phyloP scores from a whole-genome alignment of 2,888 invertebrate genomes.

The Trichogramma dendrolimi region DNA sequence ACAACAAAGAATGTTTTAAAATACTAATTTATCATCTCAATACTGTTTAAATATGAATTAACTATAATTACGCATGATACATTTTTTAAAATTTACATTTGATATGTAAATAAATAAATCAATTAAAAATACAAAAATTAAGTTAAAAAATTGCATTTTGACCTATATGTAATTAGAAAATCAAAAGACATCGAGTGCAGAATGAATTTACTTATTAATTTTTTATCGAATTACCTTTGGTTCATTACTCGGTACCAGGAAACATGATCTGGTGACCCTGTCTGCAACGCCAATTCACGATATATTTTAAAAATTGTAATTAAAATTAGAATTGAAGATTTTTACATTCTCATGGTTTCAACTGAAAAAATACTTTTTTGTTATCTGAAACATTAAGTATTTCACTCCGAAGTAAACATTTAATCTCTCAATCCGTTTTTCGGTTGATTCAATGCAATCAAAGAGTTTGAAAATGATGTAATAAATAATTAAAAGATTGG shows the following conservation, averaged over 20 bases:
- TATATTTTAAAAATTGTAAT: constrained; percentile 14
- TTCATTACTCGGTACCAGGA: constrained; percentile 25
- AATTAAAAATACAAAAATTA: constrained; percentile 1
- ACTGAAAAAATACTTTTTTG: no score
- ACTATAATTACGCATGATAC: no score
- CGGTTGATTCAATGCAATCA: not conserved
- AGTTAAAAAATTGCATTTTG: not conserved
- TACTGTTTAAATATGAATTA: no score
- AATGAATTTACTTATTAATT: no score
- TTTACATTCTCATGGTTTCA: no score
- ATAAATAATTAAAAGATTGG: not conserved
- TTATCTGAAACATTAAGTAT: no score
- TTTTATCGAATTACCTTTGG: constrained; percentile 15
- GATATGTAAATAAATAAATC: not conserved
- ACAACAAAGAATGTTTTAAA: no score
- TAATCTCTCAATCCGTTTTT: not conserved
- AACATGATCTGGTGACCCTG: constrained; percentile 18
- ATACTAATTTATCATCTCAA: no score
- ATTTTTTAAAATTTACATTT: not conserved
- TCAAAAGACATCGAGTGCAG: no score
- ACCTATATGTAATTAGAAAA: not conserved
- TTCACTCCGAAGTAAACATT: not conserved
- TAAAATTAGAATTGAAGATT: no score
- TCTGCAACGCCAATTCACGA: constrained; percentile 22
- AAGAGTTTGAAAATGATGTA: not conserved